These are phyloP conservation scores for Podabrus alpinus DNA, from an alignment of 2,888 invertebrate species.

Conservation along the genomic window DNA sequence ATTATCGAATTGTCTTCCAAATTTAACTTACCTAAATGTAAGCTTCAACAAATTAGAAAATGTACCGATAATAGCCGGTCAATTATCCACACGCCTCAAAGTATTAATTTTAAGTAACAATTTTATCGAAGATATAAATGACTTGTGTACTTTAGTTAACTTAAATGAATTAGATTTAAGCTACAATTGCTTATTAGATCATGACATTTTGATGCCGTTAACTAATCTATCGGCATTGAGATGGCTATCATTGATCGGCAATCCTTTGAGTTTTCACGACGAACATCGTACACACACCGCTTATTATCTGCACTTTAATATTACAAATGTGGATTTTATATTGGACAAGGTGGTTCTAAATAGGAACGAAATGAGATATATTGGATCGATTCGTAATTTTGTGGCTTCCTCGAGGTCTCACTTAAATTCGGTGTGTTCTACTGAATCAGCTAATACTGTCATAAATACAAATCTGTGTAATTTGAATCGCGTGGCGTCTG, in stretches of 20 bases:
- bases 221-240: conserved; percentile 60
- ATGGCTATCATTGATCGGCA: conserved; percentile 62
- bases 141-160: conserved; percentile 59
- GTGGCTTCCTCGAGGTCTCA: conserved; percentile 30
- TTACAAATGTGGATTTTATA: conserved; percentile 57
- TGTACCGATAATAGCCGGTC: conserved; percentile 62
- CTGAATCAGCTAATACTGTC: conserved; percentile 36
- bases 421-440: conserved; percentile 34
- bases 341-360: conserved; percentile 60
- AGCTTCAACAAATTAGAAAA: conserved; percentile 64
- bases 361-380: conserved; percentile 59
- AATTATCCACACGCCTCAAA: conserved; percentile 56
- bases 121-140: conserved; percentile 64
- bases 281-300: conserved; percentile 61
- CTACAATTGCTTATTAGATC: conserved; percentile 66
- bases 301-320: conserved; percentile 61
- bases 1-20: conserved; percentile 63
- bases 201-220: conserved; percentile 61
- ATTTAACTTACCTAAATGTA: conserved; percentile 65
- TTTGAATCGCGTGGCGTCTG: conserved; percentile 31
- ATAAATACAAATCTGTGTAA: conserved; percentile 21
- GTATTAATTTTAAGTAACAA: conserved; percentile 65
- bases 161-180: conserved; percentile 66
- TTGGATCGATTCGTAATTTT: conserved; percentile 53
- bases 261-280: conserved; percentile 66